Conservation (phyloP, 2,797 vertebrate genomes). For the Potorous gilbertii region DNA sequence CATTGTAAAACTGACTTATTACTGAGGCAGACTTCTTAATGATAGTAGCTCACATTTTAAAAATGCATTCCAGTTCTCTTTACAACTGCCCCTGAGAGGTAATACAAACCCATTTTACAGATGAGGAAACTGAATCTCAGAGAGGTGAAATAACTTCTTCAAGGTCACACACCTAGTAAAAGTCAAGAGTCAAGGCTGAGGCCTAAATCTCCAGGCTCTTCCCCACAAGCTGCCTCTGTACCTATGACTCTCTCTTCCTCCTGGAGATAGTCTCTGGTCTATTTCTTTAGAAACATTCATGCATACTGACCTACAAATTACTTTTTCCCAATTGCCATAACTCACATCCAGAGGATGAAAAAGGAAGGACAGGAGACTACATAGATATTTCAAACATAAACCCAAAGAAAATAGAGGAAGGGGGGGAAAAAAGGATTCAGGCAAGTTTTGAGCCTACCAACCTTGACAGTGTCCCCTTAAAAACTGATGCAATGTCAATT, state of each 20-base stretch:
- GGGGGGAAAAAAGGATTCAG: neutral
- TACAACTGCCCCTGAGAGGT: neutral
- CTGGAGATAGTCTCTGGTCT: neutral
- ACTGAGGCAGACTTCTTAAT: neutral
- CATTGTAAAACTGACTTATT: rapidly evolving
- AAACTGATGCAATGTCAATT: neutral
- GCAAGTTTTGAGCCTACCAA: neutral
- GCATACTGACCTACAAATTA: neutral
- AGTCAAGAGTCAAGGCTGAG: neutral
- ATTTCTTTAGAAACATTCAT: neutral
- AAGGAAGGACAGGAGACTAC: neutral
- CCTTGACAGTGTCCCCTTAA: conserved; percentile 7
- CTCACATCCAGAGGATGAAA: neutral
- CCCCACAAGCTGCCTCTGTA: neutral
- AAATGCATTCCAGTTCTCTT: neutral
- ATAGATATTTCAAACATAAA: neutral
- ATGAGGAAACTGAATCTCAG: neutral
- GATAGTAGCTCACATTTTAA: conserved; percentile 1
- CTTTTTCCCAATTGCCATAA: neutral
- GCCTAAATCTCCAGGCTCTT: neutral
- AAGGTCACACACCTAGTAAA: neutral
- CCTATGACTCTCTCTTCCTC: rapidly evolving
- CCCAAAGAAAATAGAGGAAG: neutral
- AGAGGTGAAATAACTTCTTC: neutral
- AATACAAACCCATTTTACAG: neutral